Evolutionary conservation across 2,888 invertebrate species (phyloP).

Genomic region (Galerucella calmariensis): DNA sequence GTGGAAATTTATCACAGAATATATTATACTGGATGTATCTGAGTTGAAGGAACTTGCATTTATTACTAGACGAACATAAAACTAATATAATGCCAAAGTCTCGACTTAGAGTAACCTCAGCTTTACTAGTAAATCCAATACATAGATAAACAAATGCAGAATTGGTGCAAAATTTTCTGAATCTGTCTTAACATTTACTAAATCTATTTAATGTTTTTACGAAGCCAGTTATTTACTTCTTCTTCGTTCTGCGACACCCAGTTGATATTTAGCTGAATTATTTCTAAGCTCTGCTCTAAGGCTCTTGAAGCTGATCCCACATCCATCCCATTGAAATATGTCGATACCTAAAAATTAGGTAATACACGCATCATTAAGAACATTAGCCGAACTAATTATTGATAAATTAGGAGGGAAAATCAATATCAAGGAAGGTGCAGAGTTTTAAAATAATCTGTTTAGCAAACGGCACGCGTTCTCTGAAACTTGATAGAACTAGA

Average conservation of each 20-base stretch:
- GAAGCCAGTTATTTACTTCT: constrained; percentile 66
- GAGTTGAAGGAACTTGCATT: constrained; percentile 16
- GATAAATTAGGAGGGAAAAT: no score
- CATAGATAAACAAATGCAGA: constrained; percentile 21
- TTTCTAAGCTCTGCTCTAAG: constrained; percentile 80
- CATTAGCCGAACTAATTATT: no score
- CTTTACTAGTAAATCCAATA: constrained; percentile 18
- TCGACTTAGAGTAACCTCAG: neutral
- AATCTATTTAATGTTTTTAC: constrained; percentile 57
- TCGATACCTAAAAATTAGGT: constrained; percentile 59
- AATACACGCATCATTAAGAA: constrained; percentile 12
- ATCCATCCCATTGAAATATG: constrained; percentile 64
- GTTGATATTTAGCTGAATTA: constrained; percentile 82
- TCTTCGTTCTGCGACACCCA: constrained; percentile 77
- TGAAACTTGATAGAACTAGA: no score
- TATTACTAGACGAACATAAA: constrained; percentile 9
- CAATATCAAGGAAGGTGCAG: no score
- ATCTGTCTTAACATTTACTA: constrained; percentile 30
- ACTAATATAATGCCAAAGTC: constrained; percentile 3
- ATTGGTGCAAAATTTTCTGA: constrained; percentile 25
- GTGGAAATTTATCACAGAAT: constrained; percentile 18
- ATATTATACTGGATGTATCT: constrained; percentile 9
- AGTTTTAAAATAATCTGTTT: no score
- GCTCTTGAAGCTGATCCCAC: constrained; percentile 67
- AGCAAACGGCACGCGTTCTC: no score